These are phyloP conservation scores for Zaprionus inermis DNA, from an alignment of 1,140 invertebrate genomes.

Conservation along the genomic window DNA sequence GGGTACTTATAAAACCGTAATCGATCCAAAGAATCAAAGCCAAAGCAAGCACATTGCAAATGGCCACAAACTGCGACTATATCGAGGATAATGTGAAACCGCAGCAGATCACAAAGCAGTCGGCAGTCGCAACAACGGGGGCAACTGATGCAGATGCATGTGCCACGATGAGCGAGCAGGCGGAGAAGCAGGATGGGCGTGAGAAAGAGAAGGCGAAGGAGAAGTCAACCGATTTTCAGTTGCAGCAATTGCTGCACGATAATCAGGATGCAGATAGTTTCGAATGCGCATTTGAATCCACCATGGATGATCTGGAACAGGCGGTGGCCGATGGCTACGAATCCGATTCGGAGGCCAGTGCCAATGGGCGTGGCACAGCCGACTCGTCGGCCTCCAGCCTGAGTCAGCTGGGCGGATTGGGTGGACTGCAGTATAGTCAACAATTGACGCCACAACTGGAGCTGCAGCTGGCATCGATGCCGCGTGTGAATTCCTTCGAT, in stretches of 20 bases:
- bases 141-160: constrained; percentile 32
- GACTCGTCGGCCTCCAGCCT: constrained; percentile 57
- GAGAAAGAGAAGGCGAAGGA: constrained; percentile 11
- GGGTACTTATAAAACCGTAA: background rate
- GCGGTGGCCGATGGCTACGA: constrained; percentile 73
- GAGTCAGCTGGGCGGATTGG: constrained; percentile 41
- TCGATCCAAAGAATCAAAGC: constrained; percentile 35
- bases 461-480: constrained; percentile 51
- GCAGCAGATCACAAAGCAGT: constrained; percentile 43
- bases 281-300: constrained; percentile 76
- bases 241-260: constrained; percentile 3
- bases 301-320: constrained; percentile 79
- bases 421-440: constrained; percentile 42
- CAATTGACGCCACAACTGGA: constrained; percentile 35
- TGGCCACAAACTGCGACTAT: constrained; percentile 76
- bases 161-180: constrained; percentile 46
- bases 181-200: constrained; percentile 40
- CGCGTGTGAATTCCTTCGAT: constrained; percentile 68
- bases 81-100: constrained; percentile 70
- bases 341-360: constrained; percentile 74
- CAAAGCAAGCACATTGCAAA: constrained; percentile 44
- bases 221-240: constrained; percentile 2
- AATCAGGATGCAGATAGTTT: constrained; percentile 65
- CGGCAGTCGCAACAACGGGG: background rate
- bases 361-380: constrained; percentile 52